Base-by-base conservation (phyloP, 2,113 vertebrate genomes). In the Sapajus apella region DNA sequence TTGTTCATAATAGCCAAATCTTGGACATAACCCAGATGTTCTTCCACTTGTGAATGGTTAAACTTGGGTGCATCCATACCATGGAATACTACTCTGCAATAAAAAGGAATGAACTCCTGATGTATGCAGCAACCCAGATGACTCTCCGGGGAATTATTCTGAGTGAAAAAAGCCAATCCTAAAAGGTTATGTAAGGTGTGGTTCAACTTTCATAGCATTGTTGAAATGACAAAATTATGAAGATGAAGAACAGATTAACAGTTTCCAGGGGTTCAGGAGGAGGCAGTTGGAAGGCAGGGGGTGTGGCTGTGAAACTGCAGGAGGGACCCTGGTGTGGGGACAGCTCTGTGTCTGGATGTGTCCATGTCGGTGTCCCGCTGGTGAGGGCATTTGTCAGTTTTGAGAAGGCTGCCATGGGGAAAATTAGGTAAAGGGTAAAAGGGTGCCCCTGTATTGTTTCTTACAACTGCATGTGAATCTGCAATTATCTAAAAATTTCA, bases 41-140 rank as follows among this genome's bases (percentile, higher is more conserved):
- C 45, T 72, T 43, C 8, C 40, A 10, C 37, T 10, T 7, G 37
- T 2, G 68, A 25, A 9, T 11, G 5, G 27, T 13, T 55, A 43
- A 16, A 21, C 27, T 18, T 12, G 7, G 43, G 43, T 20, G n/a
- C 40, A 32, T 3, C 52, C 30, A 1, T 1, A 2, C 16, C 85
- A 6, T 1, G 5, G 0, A 18, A 30, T 13, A 18, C 37, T 61
- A 27, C 23, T 61, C 37, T 20, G 45, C 37, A 20, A 20, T 20
- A n/a, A n/a, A 70, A 17, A 1, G 43, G 40, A 32, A 9, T 3
- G 18, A 5, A 4, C 3, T 6, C 0, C 14, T 4, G 3, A 5
- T 20, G 45, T 25, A 50, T 68, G 50, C n/a, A 18, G 13, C 3
- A 2, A 6, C 5, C 32, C 9, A 2, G 66, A 10, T 0, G 32